These are phyloP conservation scores for Sitophilus oryzae DNA, from an alignment of 1,140 invertebrate species.

Conservation along the genomic window DNA sequence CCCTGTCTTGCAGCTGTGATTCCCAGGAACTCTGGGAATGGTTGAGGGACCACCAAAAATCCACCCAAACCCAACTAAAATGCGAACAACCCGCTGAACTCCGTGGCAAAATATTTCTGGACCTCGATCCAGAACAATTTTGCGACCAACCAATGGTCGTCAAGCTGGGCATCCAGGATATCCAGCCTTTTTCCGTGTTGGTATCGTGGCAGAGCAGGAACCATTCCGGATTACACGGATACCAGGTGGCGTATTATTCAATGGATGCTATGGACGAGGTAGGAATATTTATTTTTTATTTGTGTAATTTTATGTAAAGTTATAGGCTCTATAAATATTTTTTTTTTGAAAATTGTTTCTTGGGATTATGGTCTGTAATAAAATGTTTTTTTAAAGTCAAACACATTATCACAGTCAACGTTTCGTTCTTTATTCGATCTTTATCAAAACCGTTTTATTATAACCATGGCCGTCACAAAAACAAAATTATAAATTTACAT, in stretches of 20 bases:
- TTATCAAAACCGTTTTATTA: too few species aligned
- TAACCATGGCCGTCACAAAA: too few species aligned
- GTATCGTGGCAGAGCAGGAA: conserved; percentile 86
- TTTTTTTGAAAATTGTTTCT: too few species aligned
- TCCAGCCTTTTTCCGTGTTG: conserved; percentile 79
- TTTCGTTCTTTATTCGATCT: too few species aligned
- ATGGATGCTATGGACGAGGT: conserved; percentile 57
- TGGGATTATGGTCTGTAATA: too few species aligned
- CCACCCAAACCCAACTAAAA: conserved; percentile 55
- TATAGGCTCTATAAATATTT: neutral
- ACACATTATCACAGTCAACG: too few species aligned
- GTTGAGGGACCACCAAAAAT: conserved; percentile 76
- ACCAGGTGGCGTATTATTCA: conserved; percentile 78
- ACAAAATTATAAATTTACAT: too few species aligned
- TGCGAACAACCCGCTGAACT: conserved; percentile 76
- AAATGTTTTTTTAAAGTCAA: too few species aligned
- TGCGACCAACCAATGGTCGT: conserved; percentile 75
- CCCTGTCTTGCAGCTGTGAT: conserved; percentile 74
- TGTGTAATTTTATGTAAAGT: neutral
- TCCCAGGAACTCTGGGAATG: conserved; percentile 83
- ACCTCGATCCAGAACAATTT: conserved; percentile 71
- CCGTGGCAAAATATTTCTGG: conserved; percentile 65
- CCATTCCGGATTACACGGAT: conserved; percentile 76
- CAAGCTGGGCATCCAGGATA: conserved; percentile 78
- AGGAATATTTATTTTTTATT: neutral